Evolutionary conservation across 2,113 vertebrate genomes (phyloP).

Genomic region (Apaloderma vittatum): DNA sequence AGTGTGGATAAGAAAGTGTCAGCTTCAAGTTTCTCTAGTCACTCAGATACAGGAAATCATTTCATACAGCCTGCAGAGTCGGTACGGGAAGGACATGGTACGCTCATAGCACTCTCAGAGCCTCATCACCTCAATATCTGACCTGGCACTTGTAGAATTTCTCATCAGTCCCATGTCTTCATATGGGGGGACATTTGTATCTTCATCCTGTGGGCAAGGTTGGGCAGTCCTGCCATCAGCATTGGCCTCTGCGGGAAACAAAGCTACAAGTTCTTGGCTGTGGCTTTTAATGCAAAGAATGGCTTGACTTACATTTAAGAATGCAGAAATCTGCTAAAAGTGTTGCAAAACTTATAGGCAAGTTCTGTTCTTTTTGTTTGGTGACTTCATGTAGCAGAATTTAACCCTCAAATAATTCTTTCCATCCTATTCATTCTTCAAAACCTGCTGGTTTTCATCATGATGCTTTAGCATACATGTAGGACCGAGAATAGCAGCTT

Average conservation of each 20-base stretch:
- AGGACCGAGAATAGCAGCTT: background rate
- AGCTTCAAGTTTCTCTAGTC: background rate
- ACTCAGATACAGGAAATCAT: background rate
- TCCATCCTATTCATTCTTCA: background rate
- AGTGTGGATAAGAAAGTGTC: background rate
- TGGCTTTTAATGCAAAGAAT: background rate
- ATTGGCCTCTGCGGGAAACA: background rate
- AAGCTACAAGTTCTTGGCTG: background rate
- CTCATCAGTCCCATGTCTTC: accelerated
- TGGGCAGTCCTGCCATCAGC: background rate
- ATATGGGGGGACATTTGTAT: background rate
- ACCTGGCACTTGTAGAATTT: background rate
- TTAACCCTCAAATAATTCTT: background rate
- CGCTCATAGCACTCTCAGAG: background rate
- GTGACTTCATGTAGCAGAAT: background rate
- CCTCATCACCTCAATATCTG: background rate
- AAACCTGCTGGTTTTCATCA: accelerated
- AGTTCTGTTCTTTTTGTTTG: background rate
- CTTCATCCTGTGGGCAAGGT: background rate
- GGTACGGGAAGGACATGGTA: background rate
- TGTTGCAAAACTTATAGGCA: background rate
- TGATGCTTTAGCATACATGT: background rate
- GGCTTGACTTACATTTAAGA: background rate
- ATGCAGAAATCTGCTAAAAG: background rate
- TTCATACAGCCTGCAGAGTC: background rate